Percentiles rank a stretch among this genome's conserved stretches.
phyloP scores from a whole-genome alignment of 2,888 invertebrate genomes.

The Agrochola litura region DNA sequence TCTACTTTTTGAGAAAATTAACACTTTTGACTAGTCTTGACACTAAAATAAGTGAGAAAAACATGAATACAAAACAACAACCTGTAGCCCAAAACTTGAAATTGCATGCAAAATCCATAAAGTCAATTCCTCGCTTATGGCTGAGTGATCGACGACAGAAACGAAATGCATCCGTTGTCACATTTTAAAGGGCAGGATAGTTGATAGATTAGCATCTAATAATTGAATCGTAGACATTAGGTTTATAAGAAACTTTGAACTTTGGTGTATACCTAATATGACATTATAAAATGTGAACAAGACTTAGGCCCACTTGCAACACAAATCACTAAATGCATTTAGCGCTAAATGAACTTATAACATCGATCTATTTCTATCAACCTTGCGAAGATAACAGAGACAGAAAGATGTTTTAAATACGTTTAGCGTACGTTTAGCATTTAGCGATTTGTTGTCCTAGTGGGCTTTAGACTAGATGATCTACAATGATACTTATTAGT shows the following conservation, averaged over 20 bases:
- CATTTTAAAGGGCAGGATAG: slow-evolving; percentile 69
- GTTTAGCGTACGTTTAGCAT: background rate
- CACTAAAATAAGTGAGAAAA: slow-evolving; percentile 4
- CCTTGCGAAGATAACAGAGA: background rate
- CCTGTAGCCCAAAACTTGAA: slow-evolving; percentile 72
- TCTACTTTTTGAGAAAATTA: background rate
- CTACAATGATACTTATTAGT: background rate
- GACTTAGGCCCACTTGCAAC: background rate
- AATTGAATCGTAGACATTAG: slow-evolving; percentile 56
- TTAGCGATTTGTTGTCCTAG: background rate
- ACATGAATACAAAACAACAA: slow-evolving; percentile 54
- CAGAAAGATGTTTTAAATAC: no score
- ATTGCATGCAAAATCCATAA: slow-evolving; percentile 81
- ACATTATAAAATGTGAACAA: background rate
- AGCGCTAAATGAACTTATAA: background rate
- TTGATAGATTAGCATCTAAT: slow-evolving; percentile 67
- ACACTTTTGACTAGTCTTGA: background rate
- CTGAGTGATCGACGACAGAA: slow-evolving; percentile 71
- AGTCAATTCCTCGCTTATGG: slow-evolving; percentile 71
- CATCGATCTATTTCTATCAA: background rate
- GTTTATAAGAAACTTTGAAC: slow-evolving; percentile 38
- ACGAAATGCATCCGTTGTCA: slow-evolving; percentile 72
- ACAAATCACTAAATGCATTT: background rate
- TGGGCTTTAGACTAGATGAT: background rate
- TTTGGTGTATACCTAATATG: background rate